Percentiles rank a stretch among this genome's conserved stretches.
These are phyloP conservation scores for Eustalomyia histrio DNA, from an alignment of 2,888 invertebrate genomes.

Conservation along the genomic window DNA sequence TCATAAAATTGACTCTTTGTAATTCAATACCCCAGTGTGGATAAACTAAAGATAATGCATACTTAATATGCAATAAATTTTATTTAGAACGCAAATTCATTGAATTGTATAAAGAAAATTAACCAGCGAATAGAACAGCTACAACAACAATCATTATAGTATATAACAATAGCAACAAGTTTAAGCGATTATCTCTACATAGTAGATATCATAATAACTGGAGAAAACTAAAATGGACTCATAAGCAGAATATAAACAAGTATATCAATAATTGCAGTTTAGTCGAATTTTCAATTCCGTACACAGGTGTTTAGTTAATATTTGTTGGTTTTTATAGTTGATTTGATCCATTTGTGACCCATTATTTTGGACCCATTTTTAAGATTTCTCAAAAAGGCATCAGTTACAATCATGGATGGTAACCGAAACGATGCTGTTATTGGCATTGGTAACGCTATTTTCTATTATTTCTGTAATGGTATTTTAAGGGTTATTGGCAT, in stretches of 20 bases:
- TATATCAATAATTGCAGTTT: too few relatives aligned
- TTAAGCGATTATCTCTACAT: neutral
- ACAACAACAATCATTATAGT: conserved; percentile 10
- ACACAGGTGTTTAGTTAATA: too few relatives aligned
- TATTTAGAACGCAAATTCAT: conserved; percentile 75
- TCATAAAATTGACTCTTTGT: neutral
- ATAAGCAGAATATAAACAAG: conserved; percentile 12
- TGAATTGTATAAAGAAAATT: conserved; percentile 76
- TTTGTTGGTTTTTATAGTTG: too few relatives aligned
- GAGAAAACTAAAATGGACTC: conserved; percentile 22
- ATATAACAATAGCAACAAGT: conserved; percentile 28
- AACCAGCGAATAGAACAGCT: conserved; percentile 65
- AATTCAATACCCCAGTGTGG: neutral
- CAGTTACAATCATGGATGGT: too few relatives aligned
- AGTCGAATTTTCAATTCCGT: too few relatives aligned
- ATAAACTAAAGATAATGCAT: conserved; percentile 3
- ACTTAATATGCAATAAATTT: conserved; percentile 28
- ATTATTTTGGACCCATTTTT: too few relatives aligned
- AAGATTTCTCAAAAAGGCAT: too few relatives aligned
- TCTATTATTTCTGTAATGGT: too few relatives aligned
- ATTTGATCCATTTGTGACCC: too few relatives aligned
- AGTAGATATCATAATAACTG: conserved; percentile 70
- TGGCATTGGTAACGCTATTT: too few relatives aligned
- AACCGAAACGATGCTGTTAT: too few relatives aligned
- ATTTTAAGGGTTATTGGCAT: too few relatives aligned